A percentile compares a stretch with the other conserved stretches of the same genome.
phyloP scores from a whole-genome alignment of 2,113 vertebrate genomes.

The Terrapene triunguis region DNA sequence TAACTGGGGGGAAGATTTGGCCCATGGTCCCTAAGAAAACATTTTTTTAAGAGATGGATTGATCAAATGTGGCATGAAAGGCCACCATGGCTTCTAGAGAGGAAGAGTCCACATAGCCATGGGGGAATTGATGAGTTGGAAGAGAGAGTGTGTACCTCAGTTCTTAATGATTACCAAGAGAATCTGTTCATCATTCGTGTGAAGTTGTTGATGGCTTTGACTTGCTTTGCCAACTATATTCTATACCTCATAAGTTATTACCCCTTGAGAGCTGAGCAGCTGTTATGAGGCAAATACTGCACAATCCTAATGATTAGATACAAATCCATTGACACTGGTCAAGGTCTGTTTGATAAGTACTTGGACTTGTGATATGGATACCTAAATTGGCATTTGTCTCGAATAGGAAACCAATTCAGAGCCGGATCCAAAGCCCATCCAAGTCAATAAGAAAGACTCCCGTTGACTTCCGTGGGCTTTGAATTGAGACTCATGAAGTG shows the following conservation, averaged over 20 bases:
- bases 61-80: neutral
- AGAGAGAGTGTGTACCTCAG: neutral
- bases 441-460: neutral
- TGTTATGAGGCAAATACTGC: neutral
- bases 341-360: rapidly evolving
- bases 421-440: neutral
- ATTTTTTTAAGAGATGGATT: neutral
- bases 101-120: neutral
- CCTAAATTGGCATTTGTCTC: rapidly evolving
- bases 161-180: rapidly evolving
- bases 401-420: neutral
- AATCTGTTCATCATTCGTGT: neutral
- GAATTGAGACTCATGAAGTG: rapidly evolving
- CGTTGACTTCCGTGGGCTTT: neutral
- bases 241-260: neutral
- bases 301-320: neutral
- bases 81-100: rapidly evolving
- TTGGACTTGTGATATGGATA: neutral
- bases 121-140: neutral
- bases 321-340: rapidly evolving
- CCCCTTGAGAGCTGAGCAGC: neutral
- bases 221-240: neutral
- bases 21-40: neutral
- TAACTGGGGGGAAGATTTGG: neutral
- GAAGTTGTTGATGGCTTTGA: neutral